Conservation (phyloP, 2,888 invertebrate species). For the Orchesellides sinensis region DNA sequence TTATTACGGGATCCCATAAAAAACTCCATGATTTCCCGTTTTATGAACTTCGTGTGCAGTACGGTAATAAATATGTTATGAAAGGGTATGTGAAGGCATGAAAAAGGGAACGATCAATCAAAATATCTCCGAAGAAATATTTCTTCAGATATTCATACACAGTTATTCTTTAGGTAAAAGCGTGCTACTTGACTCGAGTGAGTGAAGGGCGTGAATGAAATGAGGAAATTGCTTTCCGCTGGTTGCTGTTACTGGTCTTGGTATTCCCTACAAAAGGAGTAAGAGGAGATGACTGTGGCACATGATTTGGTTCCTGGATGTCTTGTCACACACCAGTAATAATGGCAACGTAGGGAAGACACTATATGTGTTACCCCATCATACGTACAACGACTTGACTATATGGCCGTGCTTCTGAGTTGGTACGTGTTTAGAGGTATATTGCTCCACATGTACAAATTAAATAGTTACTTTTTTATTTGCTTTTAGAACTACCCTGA, state of each 20-base stretch:
- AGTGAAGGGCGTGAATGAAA: conserved; percentile 62
- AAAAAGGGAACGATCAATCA: conserved; percentile 50
- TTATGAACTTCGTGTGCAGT: too few species aligned
- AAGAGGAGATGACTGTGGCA: conserved; percentile 41
- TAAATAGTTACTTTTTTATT: not conserved
- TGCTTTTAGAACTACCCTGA: not conserved
- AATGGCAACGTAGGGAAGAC: conserved; percentile 43
- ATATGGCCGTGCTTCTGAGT: too few species aligned
- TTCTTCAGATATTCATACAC: not conserved
- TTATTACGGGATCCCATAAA: too few species aligned
- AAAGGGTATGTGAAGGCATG: not conserved
- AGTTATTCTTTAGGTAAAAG: conserved; percentile 13
- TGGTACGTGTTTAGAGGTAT: too few species aligned
- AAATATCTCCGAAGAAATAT: conserved; percentile 16
- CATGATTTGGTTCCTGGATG: conserved; percentile 32
- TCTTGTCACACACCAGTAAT: conserved; percentile 52
- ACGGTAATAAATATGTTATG: too few species aligned
- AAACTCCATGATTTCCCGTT: too few species aligned
- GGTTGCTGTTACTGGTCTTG: conserved; percentile 21
- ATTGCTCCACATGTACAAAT: too few species aligned
- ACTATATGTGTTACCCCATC: conserved; percentile 23
- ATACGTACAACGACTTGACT: conserved; percentile 27
- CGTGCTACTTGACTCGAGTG: conserved; percentile 38
- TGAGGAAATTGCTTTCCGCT: conserved; percentile 61
- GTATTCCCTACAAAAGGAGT: conserved; percentile 30